phyloP scores from a whole-genome alignment of 2,888 invertebrate species.

The Laspeyria flexula region DNA sequence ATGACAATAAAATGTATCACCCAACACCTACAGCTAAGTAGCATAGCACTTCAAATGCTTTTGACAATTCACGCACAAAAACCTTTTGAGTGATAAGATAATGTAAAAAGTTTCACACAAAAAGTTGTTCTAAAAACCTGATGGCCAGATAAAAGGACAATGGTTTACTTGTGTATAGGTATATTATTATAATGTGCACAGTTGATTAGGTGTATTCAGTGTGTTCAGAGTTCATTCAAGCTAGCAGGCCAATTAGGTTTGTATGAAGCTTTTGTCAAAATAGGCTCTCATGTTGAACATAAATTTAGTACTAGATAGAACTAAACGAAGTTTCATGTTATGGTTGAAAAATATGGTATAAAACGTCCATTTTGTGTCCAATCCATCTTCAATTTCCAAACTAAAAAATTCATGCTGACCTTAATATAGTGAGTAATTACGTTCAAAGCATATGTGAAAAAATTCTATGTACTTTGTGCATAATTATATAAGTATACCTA shows the following conservation, averaged over 20 bases:
- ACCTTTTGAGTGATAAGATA: conserved; percentile 64
- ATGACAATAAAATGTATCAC: not conserved
- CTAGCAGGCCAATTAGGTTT: not conserved
- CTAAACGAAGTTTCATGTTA: no score
- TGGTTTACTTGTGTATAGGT: no score
- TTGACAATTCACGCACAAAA: conserved; percentile 52
- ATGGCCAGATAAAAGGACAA: conserved; percentile 28
- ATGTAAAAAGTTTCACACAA: conserved; percentile 32
- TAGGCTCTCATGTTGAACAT: no score
- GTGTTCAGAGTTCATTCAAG: not conserved
- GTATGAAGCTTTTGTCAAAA: not conserved
- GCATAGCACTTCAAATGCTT: conserved; percentile 48
- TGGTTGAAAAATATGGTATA: no score
- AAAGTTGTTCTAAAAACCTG: conserved; percentile 26
- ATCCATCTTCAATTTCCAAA: no score
- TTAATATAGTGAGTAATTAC: no score
- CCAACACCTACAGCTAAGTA: conserved; percentile 15
- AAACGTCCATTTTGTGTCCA: no score
- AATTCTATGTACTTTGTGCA: no score
- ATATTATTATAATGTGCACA: not conserved
- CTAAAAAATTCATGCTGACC: no score
- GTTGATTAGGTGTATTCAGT: not conserved
- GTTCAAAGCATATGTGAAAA: no score
- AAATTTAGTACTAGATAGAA: no score
- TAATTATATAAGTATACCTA: no score